Evolutionary conservation across 2,888 invertebrate species (phyloP), one percentile per base, ranked within the genome.

Genomic region (Sphaerolaimus hirsutus): DNA sequence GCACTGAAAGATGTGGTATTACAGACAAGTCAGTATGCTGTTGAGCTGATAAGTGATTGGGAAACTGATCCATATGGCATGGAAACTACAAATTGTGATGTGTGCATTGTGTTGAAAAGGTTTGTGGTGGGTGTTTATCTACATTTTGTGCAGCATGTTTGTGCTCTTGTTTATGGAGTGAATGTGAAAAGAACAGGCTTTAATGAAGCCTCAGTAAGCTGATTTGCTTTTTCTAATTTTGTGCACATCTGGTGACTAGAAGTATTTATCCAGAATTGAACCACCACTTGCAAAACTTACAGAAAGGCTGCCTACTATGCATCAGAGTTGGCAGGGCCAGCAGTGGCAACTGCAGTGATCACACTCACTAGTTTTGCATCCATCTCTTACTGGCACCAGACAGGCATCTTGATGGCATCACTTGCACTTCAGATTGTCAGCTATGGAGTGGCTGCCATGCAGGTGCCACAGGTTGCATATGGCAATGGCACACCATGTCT

Each of bases 41-140:
- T 27, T 5, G n/a, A 40, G 19, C 54, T 60, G 10, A 55, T 55
- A 12, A n/a, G n/a, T 19, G 59, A 62, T 47, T 62, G 60, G 54
- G 49, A 53, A 21, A 51, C 53, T 26, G 61, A 62, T 51, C 62
- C 61, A 19, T 62, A 58, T 50, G 62, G 60, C 45, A 52, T 62
- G 12, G 53, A 59, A 47, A 56, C 58, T 3, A 59, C 54, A 46
- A 59, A 62, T 48, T 54, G 56, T 35, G 58, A 62, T 42, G 46
- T 62, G 2, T 60, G 61, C 48, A 45, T 62, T 5, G 48, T 50
- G 1, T 41, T 62, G n/a, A n/a, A n/a, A n/a, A n/a, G n/a, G n/a
- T n/a, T n/a, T n/a, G n/a, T n/a, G n/a, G n/a, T n/a, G n/a, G n/a
- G n/a, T n/a, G n/a, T n/a, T n/a, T n/a, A n/a, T n/a, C n/a, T n/a